Base-by-base conservation (phyloP, 1,140 invertebrate species). In the Adoxophyes honmai region DNA sequence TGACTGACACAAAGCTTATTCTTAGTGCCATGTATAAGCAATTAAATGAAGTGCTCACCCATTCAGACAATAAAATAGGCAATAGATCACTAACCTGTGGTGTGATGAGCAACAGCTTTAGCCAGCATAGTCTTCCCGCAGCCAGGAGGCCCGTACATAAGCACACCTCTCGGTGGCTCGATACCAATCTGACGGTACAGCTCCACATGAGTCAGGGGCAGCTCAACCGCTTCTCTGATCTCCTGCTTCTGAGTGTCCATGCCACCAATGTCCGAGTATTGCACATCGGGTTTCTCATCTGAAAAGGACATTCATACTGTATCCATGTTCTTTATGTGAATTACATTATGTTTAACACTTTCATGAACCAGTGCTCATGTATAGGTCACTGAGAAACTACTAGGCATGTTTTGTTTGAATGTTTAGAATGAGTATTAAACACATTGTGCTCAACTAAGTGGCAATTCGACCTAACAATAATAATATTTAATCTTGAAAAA, bases 241-340 rank as follows among this genome's bases (percentile, higher is more conserved):
- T 99, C 98, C 86, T 99, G 98, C 73, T 99, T 99, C 85, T 99
- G 98, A 91, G 99, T 99, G 81, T 99, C 98, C 94, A 99, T 97
- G 37, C 99, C 99, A 88, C 99, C 99, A 88, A 99, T 99, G 77
- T 99, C 98, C 15, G 95, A 93, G 82, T 99, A 99, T 44, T 94
- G 93, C 10, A 99, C 97, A 90, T 99, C 98, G 1, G 98, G 98
- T 77, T 99, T 99, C 88, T 99, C 98, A 93, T 99, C 98, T 93
- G 82, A n/a, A n/a, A n/a, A n/a, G n/a, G n/a, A n/a, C n/a, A n/a
- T n/a, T n/a, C n/a, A n/a, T n/a, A n/a, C n/a, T n/a, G n/a, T n/a
- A n/a, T n/a, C n/a, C n/a, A n/a, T n/a, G n/a, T n/a, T n/a, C n/a
- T n/a, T n/a, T n/a, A n/a, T n/a, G n/a, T n/a, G n/a, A n/a, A n/a